A percentile compares a stretch with the other conserved stretches of the same genome.
These are phyloP conservation scores for Atlantisia rogersi DNA, from an alignment of 2,113 vertebrate species.

Conservation along the genomic window DNA sequence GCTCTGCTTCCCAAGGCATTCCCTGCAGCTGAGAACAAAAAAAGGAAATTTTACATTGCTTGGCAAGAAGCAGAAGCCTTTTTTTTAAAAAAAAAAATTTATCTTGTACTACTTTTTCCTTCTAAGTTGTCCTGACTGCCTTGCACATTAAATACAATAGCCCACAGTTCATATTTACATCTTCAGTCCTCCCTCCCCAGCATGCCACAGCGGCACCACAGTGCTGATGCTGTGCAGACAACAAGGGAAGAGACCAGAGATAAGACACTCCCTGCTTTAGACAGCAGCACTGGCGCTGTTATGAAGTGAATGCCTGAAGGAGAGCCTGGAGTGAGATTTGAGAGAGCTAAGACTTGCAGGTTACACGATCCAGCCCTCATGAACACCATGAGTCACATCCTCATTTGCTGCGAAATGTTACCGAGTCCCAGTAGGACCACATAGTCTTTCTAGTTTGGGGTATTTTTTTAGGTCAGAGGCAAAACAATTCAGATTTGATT, in stretches of 20 bases:
- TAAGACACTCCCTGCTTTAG: background rate
- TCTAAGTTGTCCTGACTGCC: background rate
- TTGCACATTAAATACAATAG: background rate
- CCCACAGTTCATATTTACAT: rapidly evolving
- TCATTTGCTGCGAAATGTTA: rapidly evolving
- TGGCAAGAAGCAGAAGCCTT: background rate
- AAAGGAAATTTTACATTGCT: background rate
- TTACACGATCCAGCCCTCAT: background rate
- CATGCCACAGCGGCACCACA: rapidly evolving
- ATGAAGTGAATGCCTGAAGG: background rate
- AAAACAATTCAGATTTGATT: background rate
- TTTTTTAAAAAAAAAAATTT: background rate
- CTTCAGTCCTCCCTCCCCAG: background rate
- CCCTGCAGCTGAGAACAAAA: background rate
- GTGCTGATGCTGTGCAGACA: background rate
- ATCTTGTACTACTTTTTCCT: background rate
- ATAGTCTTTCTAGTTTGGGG: background rate
- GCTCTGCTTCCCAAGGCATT: background rate
- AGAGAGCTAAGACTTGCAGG: background rate
- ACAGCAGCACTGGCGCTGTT: background rate
- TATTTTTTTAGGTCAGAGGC: background rate
- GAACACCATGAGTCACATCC: background rate
- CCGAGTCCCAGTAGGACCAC: background rate
- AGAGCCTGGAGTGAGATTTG: background rate
- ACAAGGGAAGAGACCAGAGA: background rate